These are phyloP conservation scores for Diprion similis DNA, from an alignment of 1,140 invertebrate species.

Conservation along the genomic window DNA sequence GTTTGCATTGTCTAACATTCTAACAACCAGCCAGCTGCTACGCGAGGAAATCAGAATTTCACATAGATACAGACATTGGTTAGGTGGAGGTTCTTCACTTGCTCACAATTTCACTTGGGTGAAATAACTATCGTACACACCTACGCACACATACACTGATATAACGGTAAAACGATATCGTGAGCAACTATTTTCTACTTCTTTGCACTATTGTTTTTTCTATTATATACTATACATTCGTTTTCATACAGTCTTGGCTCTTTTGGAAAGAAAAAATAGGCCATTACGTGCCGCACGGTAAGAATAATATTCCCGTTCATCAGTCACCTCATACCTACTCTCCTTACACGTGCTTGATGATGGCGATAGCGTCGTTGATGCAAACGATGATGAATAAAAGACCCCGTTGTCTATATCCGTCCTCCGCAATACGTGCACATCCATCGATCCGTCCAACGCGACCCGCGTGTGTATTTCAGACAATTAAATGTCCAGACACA, in stretches of 20 bases:
- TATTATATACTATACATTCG: too few relatives aligned
- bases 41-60: constrained; percentile 7
- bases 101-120: not conserved
- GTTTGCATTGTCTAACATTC: not conserved
- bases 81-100: not conserved
- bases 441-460: not conserved
- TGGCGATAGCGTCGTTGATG: not conserved
- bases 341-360: too few relatives aligned
- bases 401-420: not conserved
- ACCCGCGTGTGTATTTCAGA: not conserved
- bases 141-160: too few relatives aligned
- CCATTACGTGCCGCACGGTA: too few relatives aligned
- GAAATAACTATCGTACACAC: not conserved
- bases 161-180: too few relatives aligned
- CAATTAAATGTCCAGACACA: not conserved
- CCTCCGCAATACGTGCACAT: not conserved
- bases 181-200: too few relatives aligned
- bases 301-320: too few relatives aligned
- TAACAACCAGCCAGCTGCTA: not conserved
- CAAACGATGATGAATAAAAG: not conserved
- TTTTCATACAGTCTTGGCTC: too few relatives aligned
- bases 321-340: too few relatives aligned
- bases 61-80: not conserved
- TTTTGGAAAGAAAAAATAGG: too few relatives aligned
- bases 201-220: too few relatives aligned